Conservation (phyloP, 2,888 invertebrate species). For the Pterostichus madidus region DNA sequence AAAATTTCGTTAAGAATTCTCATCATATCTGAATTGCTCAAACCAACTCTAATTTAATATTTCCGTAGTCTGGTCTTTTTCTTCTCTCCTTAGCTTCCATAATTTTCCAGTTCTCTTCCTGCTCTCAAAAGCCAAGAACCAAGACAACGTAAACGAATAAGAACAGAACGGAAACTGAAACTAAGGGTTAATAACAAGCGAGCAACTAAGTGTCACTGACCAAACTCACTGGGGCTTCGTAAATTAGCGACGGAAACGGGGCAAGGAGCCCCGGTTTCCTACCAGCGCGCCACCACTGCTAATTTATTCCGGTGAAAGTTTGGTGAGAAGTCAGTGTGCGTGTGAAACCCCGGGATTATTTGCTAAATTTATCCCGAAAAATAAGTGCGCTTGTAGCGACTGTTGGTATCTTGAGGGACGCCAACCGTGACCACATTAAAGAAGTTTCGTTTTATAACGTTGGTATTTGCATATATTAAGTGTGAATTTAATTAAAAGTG, state of each 20-base stretch:
- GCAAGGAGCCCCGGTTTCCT: not conserved
- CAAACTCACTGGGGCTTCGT: slow-evolving; percentile 38
- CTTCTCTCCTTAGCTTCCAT: slow-evolving; percentile 29
- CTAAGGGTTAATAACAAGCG: slow-evolving; percentile 51
- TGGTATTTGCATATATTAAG: slow-evolving; percentile 64
- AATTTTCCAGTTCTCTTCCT: slow-evolving; percentile 27
- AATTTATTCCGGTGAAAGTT: slow-evolving; percentile 46
- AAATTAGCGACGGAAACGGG: slow-evolving; percentile 4
- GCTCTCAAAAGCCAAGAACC: slow-evolving; percentile 8
- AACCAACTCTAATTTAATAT: slow-evolving; percentile 47
- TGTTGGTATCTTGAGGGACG: slow-evolving; percentile 36
- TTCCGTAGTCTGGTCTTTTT: slow-evolving; percentile 48
- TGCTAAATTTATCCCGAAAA: slow-evolving; percentile 54
- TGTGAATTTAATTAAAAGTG: slow-evolving; percentile 61
- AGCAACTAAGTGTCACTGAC: slow-evolving; percentile 31
- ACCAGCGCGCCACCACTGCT: slow-evolving; percentile 10
- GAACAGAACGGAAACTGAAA: slow-evolving; percentile 32
- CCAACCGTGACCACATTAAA: slow-evolving; percentile 42
- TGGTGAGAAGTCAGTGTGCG: slow-evolving; percentile 43
- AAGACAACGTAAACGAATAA: slow-evolving; percentile 25
- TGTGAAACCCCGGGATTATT: slow-evolving; percentile 39
- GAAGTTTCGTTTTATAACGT: slow-evolving; percentile 57
- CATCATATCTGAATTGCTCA: slow-evolving; percentile 45
- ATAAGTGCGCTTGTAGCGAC: slow-evolving; percentile 45
- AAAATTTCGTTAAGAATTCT: slow-evolving; percentile 43